A percentile compares a stretch with the other conserved stretches of the same genome.
Conservation (phyloP, 2,888 invertebrate genomes). For the Drosophila subquinaria region DNA sequence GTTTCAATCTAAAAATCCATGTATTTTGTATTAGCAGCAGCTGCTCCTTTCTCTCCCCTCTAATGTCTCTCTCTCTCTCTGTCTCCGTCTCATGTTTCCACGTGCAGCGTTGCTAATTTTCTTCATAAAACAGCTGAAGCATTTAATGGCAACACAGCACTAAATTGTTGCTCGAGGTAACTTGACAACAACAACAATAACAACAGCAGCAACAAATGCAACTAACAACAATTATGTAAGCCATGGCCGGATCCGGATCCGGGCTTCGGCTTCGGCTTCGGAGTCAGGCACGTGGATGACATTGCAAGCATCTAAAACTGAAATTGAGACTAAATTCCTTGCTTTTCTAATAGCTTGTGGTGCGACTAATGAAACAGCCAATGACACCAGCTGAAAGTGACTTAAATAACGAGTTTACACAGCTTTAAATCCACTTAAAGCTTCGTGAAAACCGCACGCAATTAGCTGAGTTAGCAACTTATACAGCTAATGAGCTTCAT, state of each 20-base stretch:
- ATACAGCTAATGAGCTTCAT: background rate
- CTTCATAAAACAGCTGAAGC: conserved; percentile 70
- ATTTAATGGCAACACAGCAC: conserved; percentile 61
- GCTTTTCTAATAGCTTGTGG: background rate
- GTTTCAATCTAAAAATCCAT: conserved; percentile 2
- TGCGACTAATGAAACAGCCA: conserved; percentile 7
- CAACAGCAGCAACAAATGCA: conserved; percentile 34
- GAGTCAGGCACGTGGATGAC: conserved; percentile 36
- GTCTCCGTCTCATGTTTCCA: background rate
- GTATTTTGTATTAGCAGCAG: background rate
- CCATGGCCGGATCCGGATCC: conserved; percentile 4
- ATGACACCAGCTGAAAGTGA: conserved; percentile 14
- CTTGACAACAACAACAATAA: conserved; percentile 36
- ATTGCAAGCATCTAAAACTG: conserved; percentile 31
- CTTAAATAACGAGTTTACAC: background rate
- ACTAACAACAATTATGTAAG: conserved; percentile 38
- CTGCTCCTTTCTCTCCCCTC: background rate
- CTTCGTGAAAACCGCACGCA: background rate
- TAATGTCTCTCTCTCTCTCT: background rate
- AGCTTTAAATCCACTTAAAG: conserved; percentile 7
- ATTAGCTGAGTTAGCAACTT: background rate
- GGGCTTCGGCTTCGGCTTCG: background rate
- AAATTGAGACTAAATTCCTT: conserved; percentile 11
- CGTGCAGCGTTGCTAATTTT: conserved; percentile 63
- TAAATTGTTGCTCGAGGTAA: conserved; percentile 59